Evolutionary conservation across 2,888 invertebrate genomes (phyloP).

Genomic region (Campoplex capitator): DNA sequence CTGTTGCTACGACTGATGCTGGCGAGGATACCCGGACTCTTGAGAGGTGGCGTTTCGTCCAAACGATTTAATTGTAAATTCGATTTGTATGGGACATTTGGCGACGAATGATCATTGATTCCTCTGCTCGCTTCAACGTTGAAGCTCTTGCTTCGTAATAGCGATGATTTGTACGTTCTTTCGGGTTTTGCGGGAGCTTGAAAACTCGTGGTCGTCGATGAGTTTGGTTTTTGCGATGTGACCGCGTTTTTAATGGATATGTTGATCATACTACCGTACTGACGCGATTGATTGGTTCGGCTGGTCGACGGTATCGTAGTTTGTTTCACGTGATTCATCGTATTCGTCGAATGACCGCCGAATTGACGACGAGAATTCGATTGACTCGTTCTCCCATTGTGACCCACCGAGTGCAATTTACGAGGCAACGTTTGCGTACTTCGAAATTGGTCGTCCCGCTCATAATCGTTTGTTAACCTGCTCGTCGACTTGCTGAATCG

Average conservation of each 20-base stretch:
- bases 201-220: constrained; percentile 48
- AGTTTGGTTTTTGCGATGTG: constrained; percentile 72
- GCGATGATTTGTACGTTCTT: constrained; percentile 90
- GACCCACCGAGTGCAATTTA: constrained; percentile 81
- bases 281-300: constrained; percentile 65
- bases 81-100: constrained; percentile 89
- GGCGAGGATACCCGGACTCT: constrained; percentile 94
- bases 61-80: constrained; percentile 91
- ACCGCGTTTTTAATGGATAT: constrained; percentile 87
- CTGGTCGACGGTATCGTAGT: constrained; percentile 36
- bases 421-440: constrained; percentile 92
- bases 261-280: constrained; percentile 86
- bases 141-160: constrained; percentile 94
- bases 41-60: constrained; percentile 90
- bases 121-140: constrained; percentile 90
- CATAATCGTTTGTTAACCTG: constrained; percentile 87
- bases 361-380: constrained; percentile 49
- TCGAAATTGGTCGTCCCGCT: constrained; percentile 86
- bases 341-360: constrained; percentile 33
- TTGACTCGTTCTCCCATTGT: constrained; percentile 67
- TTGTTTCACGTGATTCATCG: constrained; percentile 67
- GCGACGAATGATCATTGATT: constrained; percentile 72
- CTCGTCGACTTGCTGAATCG: constrained; percentile 93
- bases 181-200: constrained; percentile 89
- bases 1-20: constrained; percentile 93